Evolutionary conservation across 1,140 invertebrate species (phyloP), one percentile per base, ranked within the genome.

Genomic region (Scaptodrosophila lebanonensis): DNA sequence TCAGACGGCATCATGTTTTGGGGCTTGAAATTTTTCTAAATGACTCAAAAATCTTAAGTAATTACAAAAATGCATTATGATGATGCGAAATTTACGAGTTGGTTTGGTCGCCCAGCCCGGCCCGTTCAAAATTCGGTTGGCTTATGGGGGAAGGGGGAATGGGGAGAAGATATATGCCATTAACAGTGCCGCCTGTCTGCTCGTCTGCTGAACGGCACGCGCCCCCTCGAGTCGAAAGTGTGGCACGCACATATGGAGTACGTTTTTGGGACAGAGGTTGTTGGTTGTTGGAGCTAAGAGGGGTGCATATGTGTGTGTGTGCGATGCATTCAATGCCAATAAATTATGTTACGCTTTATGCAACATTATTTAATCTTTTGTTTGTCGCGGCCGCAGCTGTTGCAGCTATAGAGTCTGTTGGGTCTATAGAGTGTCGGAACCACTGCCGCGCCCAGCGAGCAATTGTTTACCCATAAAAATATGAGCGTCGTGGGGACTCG

Each of bases 331-430:
- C 76, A 83, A 77, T 72, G 76, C 71, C 77, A 83, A 83, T 83
- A 83, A 83, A 83, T 83, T 83, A 83, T 83, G 76, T 62, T 83
- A 83, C 76, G 76, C 76, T 72, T 83, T 83, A 83, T 83, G 76
- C 76, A 83, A 83, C 77, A 83, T 83, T 83, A 83, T 83, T 83
- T 83, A 83, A 83, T 83, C 76, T 83, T 83, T 83, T 82, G 75
- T 83, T 82, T 58, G 72, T 77, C 72, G 72, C 62, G 63, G 66
- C 59, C 58, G 64, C 50, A 25, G 49, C 7, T 39, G 48, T 11
- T 35, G 44, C 29, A 30, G 20, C 18, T 32, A 9, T 30, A 13
- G 3, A 4, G 30, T 22, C 33, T 17, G 29, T 15, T 7, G 9
- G 17, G n/a, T n/a, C 15, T 11, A 8, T 17, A 16, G 22, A 29